Evolutionary conservation across 2,113 vertebrate species (phyloP).

Genomic region (Nestor notabilis): DNA sequence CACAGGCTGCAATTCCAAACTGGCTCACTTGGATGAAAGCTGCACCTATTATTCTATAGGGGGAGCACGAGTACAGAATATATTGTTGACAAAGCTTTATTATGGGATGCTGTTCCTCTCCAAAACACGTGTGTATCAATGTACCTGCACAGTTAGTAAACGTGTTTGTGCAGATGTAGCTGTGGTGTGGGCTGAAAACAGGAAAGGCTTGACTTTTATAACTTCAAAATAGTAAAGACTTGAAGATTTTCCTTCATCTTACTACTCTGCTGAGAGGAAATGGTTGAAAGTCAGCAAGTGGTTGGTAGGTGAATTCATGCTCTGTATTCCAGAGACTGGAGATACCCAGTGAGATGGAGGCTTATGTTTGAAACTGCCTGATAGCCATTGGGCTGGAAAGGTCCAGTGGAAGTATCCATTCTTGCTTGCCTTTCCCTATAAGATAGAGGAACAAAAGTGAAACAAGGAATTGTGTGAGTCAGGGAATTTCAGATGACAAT

Average conservation of each 20-base stretch:
- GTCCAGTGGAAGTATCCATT: not conserved
- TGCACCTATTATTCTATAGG: not conserved
- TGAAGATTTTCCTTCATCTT: not conserved
- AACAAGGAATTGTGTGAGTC: not conserved
- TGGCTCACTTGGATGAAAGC: not conserved
- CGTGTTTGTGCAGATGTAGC: not conserved
- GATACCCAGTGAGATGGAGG: not conserved
- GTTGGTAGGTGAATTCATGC: not conserved
- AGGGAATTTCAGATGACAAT: not conserved
- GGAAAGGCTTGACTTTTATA: not conserved
- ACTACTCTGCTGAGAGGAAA: not conserved
- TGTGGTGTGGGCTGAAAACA: not conserved
- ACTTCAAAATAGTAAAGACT: not conserved
- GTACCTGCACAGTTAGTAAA: not conserved
- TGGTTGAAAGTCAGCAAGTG: not conserved
- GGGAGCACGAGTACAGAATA: not conserved
- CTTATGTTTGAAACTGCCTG: not conserved
- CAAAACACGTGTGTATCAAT: fast-evolving
- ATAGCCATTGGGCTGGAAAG: not conserved
- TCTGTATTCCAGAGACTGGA: not conserved
- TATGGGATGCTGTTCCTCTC: not conserved
- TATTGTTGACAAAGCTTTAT: not conserved
- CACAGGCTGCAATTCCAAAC: not conserved
- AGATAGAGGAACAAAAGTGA: not conserved
- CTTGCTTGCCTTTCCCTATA: not conserved